These are phyloP conservation scores for Masnerella sp. DNA, from an alignment of 2,888 invertebrate genomes.

Conservation along the genomic window DNA sequence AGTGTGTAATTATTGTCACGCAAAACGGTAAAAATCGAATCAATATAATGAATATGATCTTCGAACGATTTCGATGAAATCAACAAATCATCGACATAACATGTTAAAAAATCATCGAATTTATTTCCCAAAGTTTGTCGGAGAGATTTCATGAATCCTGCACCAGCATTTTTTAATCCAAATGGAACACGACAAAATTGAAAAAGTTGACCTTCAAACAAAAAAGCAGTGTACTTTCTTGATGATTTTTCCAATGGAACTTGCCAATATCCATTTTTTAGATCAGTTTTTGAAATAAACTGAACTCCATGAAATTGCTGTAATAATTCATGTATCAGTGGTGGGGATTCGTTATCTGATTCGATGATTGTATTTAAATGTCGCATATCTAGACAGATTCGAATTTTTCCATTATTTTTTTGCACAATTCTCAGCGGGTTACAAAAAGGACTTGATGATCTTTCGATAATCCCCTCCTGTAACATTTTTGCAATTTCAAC, in stretches of 20 bases:
- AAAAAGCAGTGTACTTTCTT: neutral
- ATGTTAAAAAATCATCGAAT: neutral
- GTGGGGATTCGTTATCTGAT: conserved; percentile 1
- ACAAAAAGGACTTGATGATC: neutral
- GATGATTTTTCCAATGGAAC: neutral
- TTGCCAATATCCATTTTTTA: conserved; percentile 10
- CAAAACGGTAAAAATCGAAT: neutral
- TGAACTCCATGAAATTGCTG: neutral
- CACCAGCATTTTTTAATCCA: conserved; percentile 3
- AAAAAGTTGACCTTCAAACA: conserved; percentile 51
- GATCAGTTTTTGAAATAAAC: neutral
- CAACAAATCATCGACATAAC: conserved; percentile 15
- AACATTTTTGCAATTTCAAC: neutral
- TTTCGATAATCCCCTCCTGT: neutral
- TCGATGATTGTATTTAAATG: neutral
- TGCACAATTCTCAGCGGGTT: neutral
- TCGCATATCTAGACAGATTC: conserved; percentile 1
- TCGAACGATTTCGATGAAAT: neutral
- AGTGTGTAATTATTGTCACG: conserved; percentile 6
- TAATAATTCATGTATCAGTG: neutral
- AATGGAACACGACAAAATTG: conserved; percentile 65
- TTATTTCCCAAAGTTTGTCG: neutral
- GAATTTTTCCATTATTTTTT: neutral
- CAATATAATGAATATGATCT: neutral
- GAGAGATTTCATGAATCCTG: conserved; percentile 15